phyloP scores from a whole-genome alignment of 2,113 vertebrate species.

The Herpetotheres cachinnans region DNA sequence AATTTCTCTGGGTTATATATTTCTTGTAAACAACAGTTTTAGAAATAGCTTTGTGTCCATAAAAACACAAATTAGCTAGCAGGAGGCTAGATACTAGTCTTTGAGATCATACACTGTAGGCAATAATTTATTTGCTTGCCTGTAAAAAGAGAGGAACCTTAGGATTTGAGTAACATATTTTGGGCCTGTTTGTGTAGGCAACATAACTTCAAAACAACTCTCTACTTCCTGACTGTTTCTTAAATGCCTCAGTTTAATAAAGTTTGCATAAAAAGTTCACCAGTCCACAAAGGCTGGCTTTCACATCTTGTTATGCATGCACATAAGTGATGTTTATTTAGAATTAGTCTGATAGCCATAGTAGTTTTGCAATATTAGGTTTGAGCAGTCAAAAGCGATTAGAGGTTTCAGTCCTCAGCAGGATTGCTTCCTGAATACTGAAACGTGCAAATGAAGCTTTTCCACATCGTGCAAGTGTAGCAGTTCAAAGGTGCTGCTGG shows the following conservation, averaged over 20 bases:
- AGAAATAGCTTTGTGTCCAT: not conserved
- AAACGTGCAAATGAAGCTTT: not conserved
- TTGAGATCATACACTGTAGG: not conserved
- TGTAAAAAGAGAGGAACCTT: not conserved
- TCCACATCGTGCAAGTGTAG: accelerated
- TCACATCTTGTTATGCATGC: not conserved
- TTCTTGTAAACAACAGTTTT: not conserved
- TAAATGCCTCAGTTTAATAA: not conserved
- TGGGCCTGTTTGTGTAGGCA: not conserved
- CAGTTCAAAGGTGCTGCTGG: not conserved
- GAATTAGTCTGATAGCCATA: not conserved
- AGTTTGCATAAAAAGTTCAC: not conserved
- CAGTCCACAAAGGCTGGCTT: not conserved
- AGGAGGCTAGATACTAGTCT: not conserved
- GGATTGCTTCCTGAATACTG: not conserved
- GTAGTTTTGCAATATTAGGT: not conserved
- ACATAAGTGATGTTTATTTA: not conserved
- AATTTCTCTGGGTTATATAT: not conserved
- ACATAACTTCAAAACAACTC: not conserved
- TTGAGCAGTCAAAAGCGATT: not conserved
- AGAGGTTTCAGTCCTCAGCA: not conserved
- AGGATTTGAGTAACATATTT: not conserved
- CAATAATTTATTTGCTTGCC: not conserved
- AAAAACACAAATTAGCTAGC: not conserved
- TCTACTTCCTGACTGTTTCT: not conserved